Evolutionary conservation across 2,797 vertebrate species (phyloP).

Genomic region (Trematomus bernacchii): DNA sequence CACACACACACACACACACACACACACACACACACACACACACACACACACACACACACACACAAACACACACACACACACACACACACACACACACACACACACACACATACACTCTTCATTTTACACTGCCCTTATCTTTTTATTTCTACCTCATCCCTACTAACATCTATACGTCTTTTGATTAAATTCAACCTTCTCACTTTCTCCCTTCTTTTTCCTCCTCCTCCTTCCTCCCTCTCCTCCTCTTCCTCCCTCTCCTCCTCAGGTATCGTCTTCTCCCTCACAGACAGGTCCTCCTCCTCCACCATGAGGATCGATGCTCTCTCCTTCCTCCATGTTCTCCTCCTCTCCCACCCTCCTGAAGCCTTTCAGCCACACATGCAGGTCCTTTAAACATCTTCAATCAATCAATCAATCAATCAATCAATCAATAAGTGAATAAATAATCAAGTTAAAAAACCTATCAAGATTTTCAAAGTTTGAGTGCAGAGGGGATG

Average conservation of each 20-base stretch:
- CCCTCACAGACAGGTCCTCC: slow-evolving; percentile 90
- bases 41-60: slow-evolving; percentile 49
- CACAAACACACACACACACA: slow-evolving; percentile 31
- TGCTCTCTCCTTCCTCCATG: slow-evolving; percentile 89
- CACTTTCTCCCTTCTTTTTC: slow-evolving; percentile 80
- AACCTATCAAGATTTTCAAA: too few relatives aligned
- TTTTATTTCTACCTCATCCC: background rate
- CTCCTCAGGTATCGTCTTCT: slow-evolving; percentile 89
- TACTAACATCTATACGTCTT: background rate
- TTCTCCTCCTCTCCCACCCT: slow-evolving; percentile 90
- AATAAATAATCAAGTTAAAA: too few relatives aligned
- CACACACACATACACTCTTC: slow-evolving; percentile 15
- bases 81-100: slow-evolving; percentile 13
- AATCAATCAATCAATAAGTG: background rate
- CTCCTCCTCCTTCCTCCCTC: slow-evolving; percentile 83
- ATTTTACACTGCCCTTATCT: too few relatives aligned
- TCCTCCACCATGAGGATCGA: slow-evolving; percentile 96
- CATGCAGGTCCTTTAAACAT: slow-evolving; percentile 78
- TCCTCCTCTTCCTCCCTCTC: slow-evolving; percentile 30
- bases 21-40: slow-evolving; percentile 62
- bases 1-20: slow-evolving; percentile 15
- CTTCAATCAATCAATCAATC: background rate
- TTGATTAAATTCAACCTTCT: background rate
- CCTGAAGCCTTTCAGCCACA: slow-evolving; percentile 91
- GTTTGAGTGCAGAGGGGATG: too few relatives aligned